Percentiles rank a stretch among this genome's conserved stretches.
Evolutionary conservation across 2,113 vertebrate genomes (phyloP).

Genomic region (Ptilorrhoa leucosticta): DNA sequence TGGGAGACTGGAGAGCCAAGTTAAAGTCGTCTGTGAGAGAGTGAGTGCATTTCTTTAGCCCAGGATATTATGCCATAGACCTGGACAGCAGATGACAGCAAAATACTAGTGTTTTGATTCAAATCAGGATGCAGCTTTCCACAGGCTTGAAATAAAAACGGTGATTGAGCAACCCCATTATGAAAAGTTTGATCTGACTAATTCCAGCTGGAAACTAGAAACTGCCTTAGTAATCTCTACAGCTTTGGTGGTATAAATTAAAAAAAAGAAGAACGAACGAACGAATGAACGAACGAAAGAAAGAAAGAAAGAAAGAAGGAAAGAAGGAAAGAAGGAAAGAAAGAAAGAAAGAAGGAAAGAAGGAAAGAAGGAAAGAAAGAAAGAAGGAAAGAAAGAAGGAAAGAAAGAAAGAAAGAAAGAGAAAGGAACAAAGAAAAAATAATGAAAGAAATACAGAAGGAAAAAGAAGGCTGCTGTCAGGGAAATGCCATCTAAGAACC

Average conservation of each 20-base stretch:
- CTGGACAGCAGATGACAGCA: background rate
- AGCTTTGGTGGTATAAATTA: background rate
- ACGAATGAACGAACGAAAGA: too few species aligned
- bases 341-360: too few species aligned
- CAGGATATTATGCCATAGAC: background rate
- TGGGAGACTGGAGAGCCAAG: background rate
- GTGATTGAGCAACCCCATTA: background rate
- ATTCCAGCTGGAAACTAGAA: background rate
- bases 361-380: too few species aligned
- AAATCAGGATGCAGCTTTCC: background rate
- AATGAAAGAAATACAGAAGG: too few species aligned
- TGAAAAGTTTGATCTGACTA: background rate
- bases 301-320: too few species aligned
- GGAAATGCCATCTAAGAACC: background rate
- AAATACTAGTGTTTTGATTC: background rate
- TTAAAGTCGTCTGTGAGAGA: background rate
- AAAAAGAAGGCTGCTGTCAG: background rate
- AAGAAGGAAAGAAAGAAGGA: background rate
- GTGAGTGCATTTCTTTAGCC: accelerated
- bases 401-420: background rate
- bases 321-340: too few species aligned
- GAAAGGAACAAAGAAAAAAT: background rate
- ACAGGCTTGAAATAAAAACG: background rate
- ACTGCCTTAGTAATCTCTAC: background rate
- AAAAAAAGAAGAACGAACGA: too few species aligned